Evolutionary conservation across 1,140 invertebrate genomes (phyloP), one percentile per base, ranked within the genome.

Genomic region (Hermetia illucens): DNA sequence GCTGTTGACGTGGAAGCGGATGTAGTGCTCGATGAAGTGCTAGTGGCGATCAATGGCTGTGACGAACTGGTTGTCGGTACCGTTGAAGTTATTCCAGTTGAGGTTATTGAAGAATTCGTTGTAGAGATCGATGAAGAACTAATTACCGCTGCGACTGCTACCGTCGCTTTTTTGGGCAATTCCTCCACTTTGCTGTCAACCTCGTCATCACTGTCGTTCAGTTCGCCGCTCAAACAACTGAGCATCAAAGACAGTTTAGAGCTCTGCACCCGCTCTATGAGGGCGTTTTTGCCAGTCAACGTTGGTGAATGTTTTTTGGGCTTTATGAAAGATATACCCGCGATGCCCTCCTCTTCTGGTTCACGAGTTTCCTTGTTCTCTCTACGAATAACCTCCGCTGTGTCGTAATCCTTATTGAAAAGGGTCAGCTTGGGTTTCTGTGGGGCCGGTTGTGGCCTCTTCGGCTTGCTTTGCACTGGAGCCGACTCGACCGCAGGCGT

Each of bases 171-270:
- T 15, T 20, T 35, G 18, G 18, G 18, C 21, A 27, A 27, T 25
- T 12, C 25, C 36, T 16, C 8, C 13, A 34, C 25, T 19, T 32
- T 32, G 6, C 31, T 16, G 6, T 32, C 16, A 5, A 5, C 13
- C 5, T 32, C 25, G 12, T 50, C 41, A 13, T 45, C 44, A 8
- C 41, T 50, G 3, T 47, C 41, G 36, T 58, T 53, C 8, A 59
- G 44, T 44, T 60, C 57, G 15, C 57, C 57, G 10, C 46, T 42
- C 6, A 60, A 33, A 2, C 54, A 53, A 32, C 51, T 56, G 6
- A 60, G 37, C 53, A 60, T 58, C 4, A 57, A 36, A 1, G 57
- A 52, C 24, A 60, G 34, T 39, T 59, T 59, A 3, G 50, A 52
- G 42, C 57, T 60, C 21, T 59, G 47, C 6, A 47, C 54, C n/a